These are phyloP conservation scores for Chionis minor DNA, from an alignment of 2,113 vertebrate genomes.

Conservation along the genomic window DNA sequence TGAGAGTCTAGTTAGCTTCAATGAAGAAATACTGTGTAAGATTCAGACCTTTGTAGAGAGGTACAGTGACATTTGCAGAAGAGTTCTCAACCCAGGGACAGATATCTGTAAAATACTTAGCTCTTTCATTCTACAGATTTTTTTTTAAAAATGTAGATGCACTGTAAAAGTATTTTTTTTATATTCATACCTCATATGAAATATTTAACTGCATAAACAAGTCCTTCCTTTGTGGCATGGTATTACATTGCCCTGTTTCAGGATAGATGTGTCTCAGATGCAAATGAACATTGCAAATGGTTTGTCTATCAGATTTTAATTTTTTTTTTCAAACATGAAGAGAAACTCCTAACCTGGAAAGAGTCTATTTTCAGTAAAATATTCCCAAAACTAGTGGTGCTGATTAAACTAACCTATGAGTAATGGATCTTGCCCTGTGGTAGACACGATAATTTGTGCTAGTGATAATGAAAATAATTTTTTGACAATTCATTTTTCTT, in stretches of 20 bases:
- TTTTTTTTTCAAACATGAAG: neutral
- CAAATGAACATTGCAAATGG: neutral
- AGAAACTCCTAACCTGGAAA: neutral
- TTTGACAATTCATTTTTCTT: neutral
- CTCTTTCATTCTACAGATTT: neutral
- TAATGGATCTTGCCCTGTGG: neutral
- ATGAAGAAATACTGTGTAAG: neutral
- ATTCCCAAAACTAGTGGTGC: neutral
- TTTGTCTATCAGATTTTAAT: neutral
- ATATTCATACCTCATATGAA: neutral
- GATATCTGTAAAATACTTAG: neutral
- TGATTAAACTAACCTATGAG: neutral
- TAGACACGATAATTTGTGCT: neutral
- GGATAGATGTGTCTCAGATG: neutral
- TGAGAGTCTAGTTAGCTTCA: neutral
- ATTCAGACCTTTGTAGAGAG: neutral
- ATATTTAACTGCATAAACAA: neutral
- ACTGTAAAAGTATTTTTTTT: neutral
- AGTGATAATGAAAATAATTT: neutral
- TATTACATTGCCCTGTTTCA: neutral
- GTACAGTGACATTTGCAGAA: neutral
- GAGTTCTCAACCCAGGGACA: neutral
- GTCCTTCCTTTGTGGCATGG: neutral
- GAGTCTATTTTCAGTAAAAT: neutral
- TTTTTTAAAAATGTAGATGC: neutral